Evolutionary conservation across 2,113 vertebrate species (phyloP), one percentile per base, ranked within the genome.

Genomic region (Electrona antarctica): DNA sequence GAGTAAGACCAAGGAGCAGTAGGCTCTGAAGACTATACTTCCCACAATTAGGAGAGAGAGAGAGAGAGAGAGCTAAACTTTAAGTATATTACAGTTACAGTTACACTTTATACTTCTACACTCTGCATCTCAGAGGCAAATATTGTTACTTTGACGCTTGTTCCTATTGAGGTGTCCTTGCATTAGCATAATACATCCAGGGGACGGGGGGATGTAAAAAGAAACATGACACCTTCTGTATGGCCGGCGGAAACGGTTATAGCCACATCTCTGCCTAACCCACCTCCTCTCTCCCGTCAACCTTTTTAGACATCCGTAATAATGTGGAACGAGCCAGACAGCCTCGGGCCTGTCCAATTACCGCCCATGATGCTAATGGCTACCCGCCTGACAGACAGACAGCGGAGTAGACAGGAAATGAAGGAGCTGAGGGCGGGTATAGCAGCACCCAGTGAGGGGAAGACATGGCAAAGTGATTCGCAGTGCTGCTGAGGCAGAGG

Each of bases 281-380:
- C 45, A 15, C 50, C 52, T 58, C 54, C 66, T 46, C 33, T 6
- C 33, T 41, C 5, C 33, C 33, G 33, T 41, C 33, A 41, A 3
- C 61, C 51, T 76, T 50, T 73, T 83, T 67, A 69, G 64, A 79
- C 81, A 78, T 79, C 73, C 75, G 70, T 60, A 54, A 74, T 28
- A 12, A 71, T 68, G 80, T 79, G 69, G 77, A 84, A 85, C 72
- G 76, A 78, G 72, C 61, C 50, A 65, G 69, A 10, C 61, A 67
- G 76, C 59, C 64, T 69, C 58, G 74, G 73, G 72, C 45, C 64
- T 51, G 73, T 88, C 82, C 86, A 89, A 88, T 88, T 88, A 87
- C 76, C 79, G 75, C 76, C 80, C 56, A 47, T 60, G 63, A 85
- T 71, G 68, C 77, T 72, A 77, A 85, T 78, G 82, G 77, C 71